A percentile compares a stretch with the other conserved stretches of the same genome.
Conservation (phyloP, 1,140 invertebrate genomes). For the Sminthurides bifidus region DNA sequence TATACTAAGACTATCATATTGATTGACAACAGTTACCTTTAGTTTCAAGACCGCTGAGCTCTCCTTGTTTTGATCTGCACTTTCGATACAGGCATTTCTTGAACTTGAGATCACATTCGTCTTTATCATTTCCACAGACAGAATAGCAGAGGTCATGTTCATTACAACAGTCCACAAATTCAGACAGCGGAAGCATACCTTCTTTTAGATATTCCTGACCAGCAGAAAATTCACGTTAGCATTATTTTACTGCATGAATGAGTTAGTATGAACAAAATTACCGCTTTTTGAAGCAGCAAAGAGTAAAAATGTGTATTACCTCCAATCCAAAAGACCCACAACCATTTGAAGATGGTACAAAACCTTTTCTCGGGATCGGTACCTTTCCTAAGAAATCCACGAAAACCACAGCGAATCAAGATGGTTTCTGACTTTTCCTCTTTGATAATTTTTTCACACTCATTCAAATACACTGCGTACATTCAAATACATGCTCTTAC, state of each 20-base stretch:
- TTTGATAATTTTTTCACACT: neutral
- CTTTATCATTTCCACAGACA: constrained; percentile 71
- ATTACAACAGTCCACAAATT: constrained; percentile 75
- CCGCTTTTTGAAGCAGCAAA: constrained; percentile 1
- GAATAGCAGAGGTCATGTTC: constrained; percentile 79
- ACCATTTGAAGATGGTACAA: constrained; percentile 60
- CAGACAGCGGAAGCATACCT: constrained; percentile 57
- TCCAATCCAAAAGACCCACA: constrained; percentile 58
- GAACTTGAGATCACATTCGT: constrained; percentile 73
- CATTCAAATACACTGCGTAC: neutral
- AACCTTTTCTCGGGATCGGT: constrained; percentile 56
- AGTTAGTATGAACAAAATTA: neutral
- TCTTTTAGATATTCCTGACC: constrained; percentile 50
- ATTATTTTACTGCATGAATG: too few species aligned
- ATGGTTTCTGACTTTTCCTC: neutral
- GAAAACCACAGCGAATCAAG: neutral
- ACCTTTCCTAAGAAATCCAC: constrained; percentile 41
- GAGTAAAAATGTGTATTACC: constrained; percentile 30
- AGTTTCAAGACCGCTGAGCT: constrained; percentile 14
- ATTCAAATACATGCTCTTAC: constrained; percentile 40
- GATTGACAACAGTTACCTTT: constrained; percentile 16
- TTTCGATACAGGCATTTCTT: constrained; percentile 71
- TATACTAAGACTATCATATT: neutral
- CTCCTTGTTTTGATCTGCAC: constrained; percentile 44
- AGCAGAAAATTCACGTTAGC: too few species aligned